Evolutionary conservation across 2,888 invertebrate genomes (phyloP), one percentile per base, ranked within the genome.

Genomic region (Thymelicus sylvestris): DNA sequence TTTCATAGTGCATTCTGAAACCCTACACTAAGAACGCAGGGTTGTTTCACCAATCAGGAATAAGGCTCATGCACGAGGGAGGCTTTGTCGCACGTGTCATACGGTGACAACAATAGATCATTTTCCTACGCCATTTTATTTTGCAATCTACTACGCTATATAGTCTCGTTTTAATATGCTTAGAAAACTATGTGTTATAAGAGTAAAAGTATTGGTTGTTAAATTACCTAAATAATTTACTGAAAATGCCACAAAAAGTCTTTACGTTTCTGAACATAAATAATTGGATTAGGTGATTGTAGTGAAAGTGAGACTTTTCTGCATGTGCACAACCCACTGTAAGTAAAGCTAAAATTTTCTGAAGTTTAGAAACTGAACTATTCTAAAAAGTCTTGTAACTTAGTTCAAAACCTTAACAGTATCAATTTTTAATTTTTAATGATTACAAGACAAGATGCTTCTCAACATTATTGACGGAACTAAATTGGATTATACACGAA

Each of bases 31-130:
- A 77, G 79, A 84, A 85, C 78, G 79, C 79, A 75, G 78, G 78
- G 74, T 78, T 75, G 78, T 74, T 78, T 81, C 76, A 76, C 88
- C 88, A 88, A 88, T 88, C 83, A 81, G 83, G 72, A 62, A n/a
- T 57, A 64, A 63, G 75, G 72, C 77, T 72, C 79, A 59, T 64
- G 81, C 73, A 76, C 74, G 73, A 79, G 81, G 84, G 86, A 83
- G 83, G 84, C 82, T 84, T 71, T 72, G 66, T 66, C 19, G 57
- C 59, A 59, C 57, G 69, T 69, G 69, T 69, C 69, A 57, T 63
- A 59, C 48, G 64, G 41, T 41, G 64, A 59, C 69, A 59, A 69
- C 69, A 70, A 70, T 65, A 65, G 64, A 70, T 70, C 60, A 65
- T 59, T 57, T 70, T 65, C 41, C 64, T 64, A 50, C 64, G 64